Conservation (phyloP, 2,797 vertebrate genomes). For the Melanotaenia boesemani region DNA sequence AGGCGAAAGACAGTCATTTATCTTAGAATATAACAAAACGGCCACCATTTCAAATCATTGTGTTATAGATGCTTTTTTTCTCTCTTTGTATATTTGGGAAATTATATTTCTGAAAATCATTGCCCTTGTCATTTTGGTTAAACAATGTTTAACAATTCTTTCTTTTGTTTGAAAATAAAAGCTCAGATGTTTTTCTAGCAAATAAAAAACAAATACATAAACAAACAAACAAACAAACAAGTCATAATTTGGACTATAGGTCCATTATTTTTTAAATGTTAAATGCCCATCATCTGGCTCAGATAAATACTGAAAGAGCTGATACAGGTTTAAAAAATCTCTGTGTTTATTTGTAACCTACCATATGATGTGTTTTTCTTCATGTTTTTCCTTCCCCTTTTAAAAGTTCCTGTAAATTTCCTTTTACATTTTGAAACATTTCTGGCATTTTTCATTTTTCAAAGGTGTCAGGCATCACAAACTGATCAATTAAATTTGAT, state of each 20-base stretch:
- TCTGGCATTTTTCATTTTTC: too few species aligned
- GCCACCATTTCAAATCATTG: not conserved
- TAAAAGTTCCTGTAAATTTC: too few species aligned
- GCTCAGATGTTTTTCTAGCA: not conserved
- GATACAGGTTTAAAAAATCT: too few species aligned
- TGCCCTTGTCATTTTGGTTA: not conserved
- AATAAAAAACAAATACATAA: too few species aligned
- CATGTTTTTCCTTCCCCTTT: too few species aligned
- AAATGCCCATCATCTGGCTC: not conserved
- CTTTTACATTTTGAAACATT: too few species aligned
- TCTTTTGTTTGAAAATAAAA: not conserved
- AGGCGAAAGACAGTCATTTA: too few species aligned
- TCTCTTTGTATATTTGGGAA: not conserved
- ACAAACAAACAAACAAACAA: not conserved
- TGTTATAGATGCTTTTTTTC: not conserved
- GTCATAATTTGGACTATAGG: not conserved
- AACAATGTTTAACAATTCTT: not conserved
- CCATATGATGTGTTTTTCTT: too few species aligned
- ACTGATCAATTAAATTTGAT: conserved; percentile 62
- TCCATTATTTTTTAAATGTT: not conserved
- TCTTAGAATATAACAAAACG: not conserved
- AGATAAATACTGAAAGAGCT: conserved; percentile 14
- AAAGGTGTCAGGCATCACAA: not conserved
- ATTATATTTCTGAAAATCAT: not conserved
- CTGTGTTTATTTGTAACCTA: too few species aligned